Evolutionary conservation across 1,140 invertebrate genomes (phyloP).

Genomic region (Cotesia glomerata): DNA sequence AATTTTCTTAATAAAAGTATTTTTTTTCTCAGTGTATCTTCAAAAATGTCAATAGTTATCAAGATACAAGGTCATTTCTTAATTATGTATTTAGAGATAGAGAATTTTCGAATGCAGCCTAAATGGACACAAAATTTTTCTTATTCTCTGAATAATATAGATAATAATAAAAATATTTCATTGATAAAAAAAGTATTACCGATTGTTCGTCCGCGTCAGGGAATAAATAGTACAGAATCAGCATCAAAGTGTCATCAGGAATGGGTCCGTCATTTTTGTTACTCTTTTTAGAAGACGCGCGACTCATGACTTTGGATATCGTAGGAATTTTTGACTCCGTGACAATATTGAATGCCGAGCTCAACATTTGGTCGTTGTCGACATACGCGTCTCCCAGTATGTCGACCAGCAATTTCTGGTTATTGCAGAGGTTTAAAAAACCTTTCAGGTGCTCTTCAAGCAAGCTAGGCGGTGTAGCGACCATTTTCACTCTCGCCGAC

Average conservation of each 20-base stretch:
- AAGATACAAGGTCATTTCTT: no score
- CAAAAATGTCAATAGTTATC: no score
- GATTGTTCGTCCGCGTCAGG: conserved; percentile 81
- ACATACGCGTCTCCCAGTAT: conserved; percentile 66
- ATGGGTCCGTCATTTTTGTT: conserved; percentile 73
- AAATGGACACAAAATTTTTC: no score
- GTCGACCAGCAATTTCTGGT: conserved; percentile 63
- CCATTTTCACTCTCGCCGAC: conserved; percentile 69
- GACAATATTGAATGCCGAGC: conserved; percentile 63
- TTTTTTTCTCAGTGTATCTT: no score
- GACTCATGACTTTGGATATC: conserved; percentile 62
- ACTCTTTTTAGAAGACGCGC: conserved; percentile 55
- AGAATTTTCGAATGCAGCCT: no score
- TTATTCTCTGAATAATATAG: no score
- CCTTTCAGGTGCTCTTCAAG: conserved; percentile 71
- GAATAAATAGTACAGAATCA: conserved; percentile 86
- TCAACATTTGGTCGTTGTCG: conserved; percentile 47
- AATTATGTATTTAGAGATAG: no score
- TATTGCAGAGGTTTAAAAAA: conserved; percentile 63
- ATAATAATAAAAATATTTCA: neutral
- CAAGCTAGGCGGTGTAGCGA: conserved; percentile 69
- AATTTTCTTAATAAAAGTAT: no score
- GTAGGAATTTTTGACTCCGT: conserved; percentile 68
- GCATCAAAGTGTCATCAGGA: conserved; percentile 74
- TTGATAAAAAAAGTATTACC: conserved; percentile 45